A percentile compares a stretch with the other conserved stretches of the same genome.
Evolutionary conservation across 2,888 invertebrate species (phyloP).

Genomic region (Epinotia brunnichana): DNA sequence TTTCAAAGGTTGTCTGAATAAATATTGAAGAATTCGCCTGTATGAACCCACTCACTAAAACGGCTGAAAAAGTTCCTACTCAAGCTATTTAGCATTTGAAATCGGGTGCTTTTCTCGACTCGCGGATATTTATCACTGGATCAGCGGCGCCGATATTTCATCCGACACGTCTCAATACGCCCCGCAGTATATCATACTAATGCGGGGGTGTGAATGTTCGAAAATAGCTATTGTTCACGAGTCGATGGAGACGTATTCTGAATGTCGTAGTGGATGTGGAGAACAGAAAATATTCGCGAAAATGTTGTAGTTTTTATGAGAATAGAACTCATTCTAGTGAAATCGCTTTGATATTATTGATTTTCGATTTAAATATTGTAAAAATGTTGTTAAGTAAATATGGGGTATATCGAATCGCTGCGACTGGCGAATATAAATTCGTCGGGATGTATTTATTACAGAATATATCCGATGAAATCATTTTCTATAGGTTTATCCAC

Average conservation of each 20-base stretch:
- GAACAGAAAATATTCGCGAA: background rate
- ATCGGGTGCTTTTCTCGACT: constrained; percentile 53
- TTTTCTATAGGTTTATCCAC: no score
- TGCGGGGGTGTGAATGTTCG: constrained; percentile 32
- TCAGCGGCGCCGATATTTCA: constrained; percentile 70
- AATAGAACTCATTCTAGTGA: no score
- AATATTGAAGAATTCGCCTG: no score
- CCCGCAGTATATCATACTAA: constrained; percentile 61
- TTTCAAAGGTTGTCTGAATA: no score
- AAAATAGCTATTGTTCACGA: constrained; percentile 31
- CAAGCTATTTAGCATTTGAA: constrained; percentile 57
- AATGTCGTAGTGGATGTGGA: constrained; percentile 25
- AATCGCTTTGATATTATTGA: no score
- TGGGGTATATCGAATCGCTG: no score
- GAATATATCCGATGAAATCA: no score
- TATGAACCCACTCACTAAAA: background rate
- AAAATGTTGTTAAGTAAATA: no score
- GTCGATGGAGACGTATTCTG: constrained; percentile 29
- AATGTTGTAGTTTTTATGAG: background rate
- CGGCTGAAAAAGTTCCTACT: background rate
- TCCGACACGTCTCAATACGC: constrained; percentile 70
- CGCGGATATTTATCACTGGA: constrained; percentile 75
- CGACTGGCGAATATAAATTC: no score
- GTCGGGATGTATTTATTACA: no score
- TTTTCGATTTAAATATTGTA: no score